These are phyloP conservation scores for Nipponacmea schrenckii DNA, from an alignment of 2,888 invertebrate species.

Conservation along the genomic window DNA sequence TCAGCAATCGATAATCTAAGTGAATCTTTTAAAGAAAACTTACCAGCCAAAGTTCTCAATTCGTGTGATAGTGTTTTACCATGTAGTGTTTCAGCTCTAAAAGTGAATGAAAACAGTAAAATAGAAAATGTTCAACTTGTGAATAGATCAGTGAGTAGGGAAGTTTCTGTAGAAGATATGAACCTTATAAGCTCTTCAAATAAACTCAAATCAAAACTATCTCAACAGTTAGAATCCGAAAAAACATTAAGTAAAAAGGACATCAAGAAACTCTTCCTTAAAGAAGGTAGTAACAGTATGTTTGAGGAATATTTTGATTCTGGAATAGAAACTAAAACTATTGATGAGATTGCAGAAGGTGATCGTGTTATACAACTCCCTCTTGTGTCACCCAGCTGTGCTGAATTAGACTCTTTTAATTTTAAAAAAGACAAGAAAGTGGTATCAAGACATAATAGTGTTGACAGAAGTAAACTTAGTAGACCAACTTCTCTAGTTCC, in stretches of 20 bases:
- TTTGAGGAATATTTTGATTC: slow-evolving; percentile 62
- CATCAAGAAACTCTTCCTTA: slow-evolving; percentile 41
- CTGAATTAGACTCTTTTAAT: slow-evolving; percentile 5
- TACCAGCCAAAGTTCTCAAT: neutral
- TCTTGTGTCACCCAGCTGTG: slow-evolving; percentile 11
- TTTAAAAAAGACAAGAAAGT: slow-evolving; percentile 26
- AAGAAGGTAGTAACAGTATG: slow-evolving; percentile 55
- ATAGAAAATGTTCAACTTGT: slow-evolving; percentile 45
- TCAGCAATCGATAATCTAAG: neutral
- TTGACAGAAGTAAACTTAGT: slow-evolving; percentile 31
- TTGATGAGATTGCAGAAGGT: slow-evolving; percentile 49
- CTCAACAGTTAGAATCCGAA: slow-evolving; percentile 30
- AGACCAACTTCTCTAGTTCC: slow-evolving; percentile 39
- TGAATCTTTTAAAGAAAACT: slow-evolving; percentile 20
- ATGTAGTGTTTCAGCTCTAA: slow-evolving; percentile 44
- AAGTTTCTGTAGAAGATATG: neutral
- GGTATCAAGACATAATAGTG: slow-evolving; percentile 43
- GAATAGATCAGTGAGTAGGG: slow-evolving; percentile 2
- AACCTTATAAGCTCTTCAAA: slow-evolving; percentile 10
- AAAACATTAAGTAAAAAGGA: slow-evolving; percentile 24
- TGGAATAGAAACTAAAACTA: slow-evolving; percentile 49
- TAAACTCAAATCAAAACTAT: slow-evolving; percentile 31
- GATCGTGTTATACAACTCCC: slow-evolving; percentile 43
- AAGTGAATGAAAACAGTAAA: slow-evolving; percentile 40
- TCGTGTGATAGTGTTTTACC: slow-evolving; percentile 12